Conservation (phyloP, 2,113 vertebrate species). For the Carollia perspicillata region DNA sequence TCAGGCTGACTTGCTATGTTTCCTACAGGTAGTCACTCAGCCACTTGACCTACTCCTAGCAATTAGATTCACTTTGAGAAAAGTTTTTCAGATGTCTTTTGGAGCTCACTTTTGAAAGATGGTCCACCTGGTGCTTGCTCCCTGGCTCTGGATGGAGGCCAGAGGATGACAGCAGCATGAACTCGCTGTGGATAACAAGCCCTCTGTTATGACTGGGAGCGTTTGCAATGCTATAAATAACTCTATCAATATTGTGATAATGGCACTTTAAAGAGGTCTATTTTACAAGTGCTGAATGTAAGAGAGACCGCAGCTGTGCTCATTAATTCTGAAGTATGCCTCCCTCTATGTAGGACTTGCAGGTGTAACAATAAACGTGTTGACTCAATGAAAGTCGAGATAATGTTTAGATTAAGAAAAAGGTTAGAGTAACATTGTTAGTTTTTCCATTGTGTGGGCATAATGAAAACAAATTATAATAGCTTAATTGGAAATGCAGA, state of each 20-base stretch:
- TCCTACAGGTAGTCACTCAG: background rate
- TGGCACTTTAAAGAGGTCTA: slow-evolving; percentile 87
- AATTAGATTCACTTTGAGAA: background rate
- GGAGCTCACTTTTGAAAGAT: slow-evolving; percentile 73
- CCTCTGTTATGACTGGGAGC: slow-evolving; percentile 86
- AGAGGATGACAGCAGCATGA: slow-evolving; percentile 79
- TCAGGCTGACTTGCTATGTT: background rate
- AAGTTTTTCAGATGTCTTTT: slow-evolving; percentile 70
- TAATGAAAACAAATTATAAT: slow-evolving; percentile 84
- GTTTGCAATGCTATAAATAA: slow-evolving; percentile 86
- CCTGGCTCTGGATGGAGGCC: slow-evolving; percentile 82
- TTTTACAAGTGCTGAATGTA: slow-evolving; percentile 85
- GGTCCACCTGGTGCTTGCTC: slow-evolving; percentile 82
- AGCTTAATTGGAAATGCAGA: slow-evolving; percentile 82
- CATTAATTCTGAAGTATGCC: slow-evolving; percentile 87
- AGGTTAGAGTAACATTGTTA: slow-evolving; percentile 83
- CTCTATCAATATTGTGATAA: slow-evolving; percentile 90
- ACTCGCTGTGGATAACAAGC: slow-evolving; percentile 82
- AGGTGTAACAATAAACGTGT: slow-evolving; percentile 86
- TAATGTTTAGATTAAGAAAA: slow-evolving; percentile 79
- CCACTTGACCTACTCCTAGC: background rate
- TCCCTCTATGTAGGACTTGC: slow-evolving; percentile 79
- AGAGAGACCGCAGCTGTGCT: slow-evolving; percentile 87
- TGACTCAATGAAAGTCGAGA: slow-evolving; percentile 80
- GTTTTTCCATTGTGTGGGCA: slow-evolving; percentile 82